Evolutionary conservation across 2,797 vertebrate species (phyloP).

Genomic region (Eurystomus glaucurus): DNA sequence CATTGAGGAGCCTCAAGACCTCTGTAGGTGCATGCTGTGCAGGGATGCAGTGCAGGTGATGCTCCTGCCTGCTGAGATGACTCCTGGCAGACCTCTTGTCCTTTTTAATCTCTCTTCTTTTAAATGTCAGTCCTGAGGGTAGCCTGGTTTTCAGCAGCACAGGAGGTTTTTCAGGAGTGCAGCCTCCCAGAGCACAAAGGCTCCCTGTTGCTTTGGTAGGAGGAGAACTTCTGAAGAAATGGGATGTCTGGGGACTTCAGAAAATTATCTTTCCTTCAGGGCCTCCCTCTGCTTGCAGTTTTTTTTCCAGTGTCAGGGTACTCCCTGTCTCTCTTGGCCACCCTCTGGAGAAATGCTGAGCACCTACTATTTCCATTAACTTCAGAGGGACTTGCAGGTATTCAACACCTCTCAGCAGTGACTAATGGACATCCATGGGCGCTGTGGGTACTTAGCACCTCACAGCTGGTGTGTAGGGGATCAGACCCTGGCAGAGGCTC

Average conservation of each 20-base stretch:
- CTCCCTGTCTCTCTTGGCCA: rapidly evolving
- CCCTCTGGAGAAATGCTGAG: neutral
- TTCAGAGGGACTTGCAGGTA: neutral
- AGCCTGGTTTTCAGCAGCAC: neutral
- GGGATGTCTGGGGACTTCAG: neutral
- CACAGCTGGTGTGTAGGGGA: neutral
- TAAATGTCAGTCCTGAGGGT: neutral
- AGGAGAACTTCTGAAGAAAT: neutral
- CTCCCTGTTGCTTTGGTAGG: neutral
- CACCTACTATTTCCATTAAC: constrained; percentile 17
- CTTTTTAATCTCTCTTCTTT: neutral
- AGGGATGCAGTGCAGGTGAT: neutral
- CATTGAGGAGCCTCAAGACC: rapidly evolving
- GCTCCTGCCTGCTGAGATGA: neutral
- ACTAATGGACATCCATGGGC: neutral
- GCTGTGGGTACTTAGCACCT: neutral
- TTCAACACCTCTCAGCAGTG: neutral
- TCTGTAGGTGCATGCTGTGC: neutral
- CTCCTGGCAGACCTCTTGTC: neutral
- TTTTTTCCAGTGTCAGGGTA: neutral
- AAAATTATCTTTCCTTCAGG: neutral
- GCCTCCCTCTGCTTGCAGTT: neutral
- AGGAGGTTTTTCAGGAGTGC: neutral
- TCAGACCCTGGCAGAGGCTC: neutral
- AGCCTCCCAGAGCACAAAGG: neutral